phyloP scores from a whole-genome alignment of 2,113 vertebrate genomes.

The Amphiprion ocellaris region DNA sequence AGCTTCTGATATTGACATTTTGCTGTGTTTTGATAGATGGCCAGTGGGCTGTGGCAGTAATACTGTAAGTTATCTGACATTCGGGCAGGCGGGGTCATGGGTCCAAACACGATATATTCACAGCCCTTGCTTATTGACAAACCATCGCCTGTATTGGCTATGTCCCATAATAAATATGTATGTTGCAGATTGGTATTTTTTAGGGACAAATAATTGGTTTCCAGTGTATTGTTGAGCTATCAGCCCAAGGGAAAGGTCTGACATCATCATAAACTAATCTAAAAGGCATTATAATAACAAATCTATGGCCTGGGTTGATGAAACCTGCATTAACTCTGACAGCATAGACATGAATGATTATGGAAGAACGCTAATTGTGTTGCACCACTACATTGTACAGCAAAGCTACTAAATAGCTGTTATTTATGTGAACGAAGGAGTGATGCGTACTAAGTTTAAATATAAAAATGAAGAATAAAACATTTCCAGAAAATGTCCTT shows the following conservation, averaged over 20 bases:
- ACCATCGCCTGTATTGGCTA: conserved; percentile 74
- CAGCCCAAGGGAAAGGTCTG: conserved; percentile 46
- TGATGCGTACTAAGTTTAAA: conserved; percentile 4
- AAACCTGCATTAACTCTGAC: conserved; percentile 53
- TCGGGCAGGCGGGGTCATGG: conserved; percentile 72
- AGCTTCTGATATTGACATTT: conserved; percentile 74
- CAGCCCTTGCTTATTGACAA: conserved; percentile 80
- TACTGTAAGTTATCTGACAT: conserved; percentile 80
- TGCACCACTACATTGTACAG: conserved; percentile 16
- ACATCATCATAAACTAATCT: conserved; percentile 69
- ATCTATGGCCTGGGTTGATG: conserved; percentile 51
- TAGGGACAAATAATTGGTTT: conserved; percentile 70
- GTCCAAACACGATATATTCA: conserved; percentile 81
- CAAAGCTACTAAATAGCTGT: conserved; percentile 7
- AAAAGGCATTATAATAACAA: conserved; percentile 68
- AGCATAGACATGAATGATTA: conserved; percentile 43
- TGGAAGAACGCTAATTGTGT: conserved; percentile 43
- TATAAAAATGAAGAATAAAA: conserved; percentile 22
- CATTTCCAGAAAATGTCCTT: not conserved
- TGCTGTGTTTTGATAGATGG: conserved; percentile 80
- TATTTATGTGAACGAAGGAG: conserved; percentile 14
- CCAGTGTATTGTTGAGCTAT: conserved; percentile 47
- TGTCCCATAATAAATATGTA: conserved; percentile 79
- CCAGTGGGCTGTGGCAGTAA: conserved; percentile 73
- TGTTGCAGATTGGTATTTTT: conserved; percentile 63